These are phyloP conservation scores for Crossocerus cetratus DNA, from an alignment of 2,888 invertebrate genomes.

Conservation along the genomic window DNA sequence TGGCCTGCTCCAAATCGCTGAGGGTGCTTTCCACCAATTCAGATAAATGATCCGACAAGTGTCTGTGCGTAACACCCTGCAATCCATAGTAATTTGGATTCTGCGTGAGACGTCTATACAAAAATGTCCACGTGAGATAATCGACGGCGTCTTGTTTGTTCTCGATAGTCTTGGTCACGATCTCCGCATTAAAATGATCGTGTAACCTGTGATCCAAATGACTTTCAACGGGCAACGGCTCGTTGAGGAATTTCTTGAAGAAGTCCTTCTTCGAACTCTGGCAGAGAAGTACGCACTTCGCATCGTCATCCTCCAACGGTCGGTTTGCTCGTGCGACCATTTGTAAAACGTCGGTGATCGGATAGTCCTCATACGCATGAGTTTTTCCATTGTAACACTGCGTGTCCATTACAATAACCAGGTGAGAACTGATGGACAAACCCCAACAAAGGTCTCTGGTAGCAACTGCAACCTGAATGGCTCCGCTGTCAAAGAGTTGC, in stretches of 20 bases:
- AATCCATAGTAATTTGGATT: constrained; percentile 99
- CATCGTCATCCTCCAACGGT: constrained; percentile 93
- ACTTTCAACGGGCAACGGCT: constrained; percentile 97
- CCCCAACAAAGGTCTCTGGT: constrained; percentile 96
- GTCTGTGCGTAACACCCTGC: constrained; percentile 97
- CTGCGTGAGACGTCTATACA: constrained; percentile 97
- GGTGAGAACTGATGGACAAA: constrained; percentile 91
- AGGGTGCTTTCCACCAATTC: constrained; percentile 98
- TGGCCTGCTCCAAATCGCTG: constrained; percentile 95
- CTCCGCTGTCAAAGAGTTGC: constrained; percentile 94
- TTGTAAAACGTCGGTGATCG: constrained; percentile 96
- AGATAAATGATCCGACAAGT: constrained; percentile 98
- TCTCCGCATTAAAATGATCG: constrained; percentile 99
- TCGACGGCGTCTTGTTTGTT: constrained; percentile 99
- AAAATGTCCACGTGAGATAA: constrained; percentile 99
- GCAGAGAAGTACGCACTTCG: constrained; percentile 97
- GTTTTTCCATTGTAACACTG: constrained; percentile 84
- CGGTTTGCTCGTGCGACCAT: constrained; percentile 98
- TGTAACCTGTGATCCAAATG: constrained; percentile 98
- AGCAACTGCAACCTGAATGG: constrained; percentile 94
- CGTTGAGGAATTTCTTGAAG: constrained; percentile 98
- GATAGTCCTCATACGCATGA: constrained; percentile 97
- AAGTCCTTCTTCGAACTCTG: constrained; percentile 98
- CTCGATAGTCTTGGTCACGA: constrained; percentile 99
- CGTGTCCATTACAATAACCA: constrained; percentile 98